A percentile compares a stretch with the other conserved stretches of the same genome.
Conservation (phyloP, 2,113 vertebrate species). For the Hyla sarda region DNA sequence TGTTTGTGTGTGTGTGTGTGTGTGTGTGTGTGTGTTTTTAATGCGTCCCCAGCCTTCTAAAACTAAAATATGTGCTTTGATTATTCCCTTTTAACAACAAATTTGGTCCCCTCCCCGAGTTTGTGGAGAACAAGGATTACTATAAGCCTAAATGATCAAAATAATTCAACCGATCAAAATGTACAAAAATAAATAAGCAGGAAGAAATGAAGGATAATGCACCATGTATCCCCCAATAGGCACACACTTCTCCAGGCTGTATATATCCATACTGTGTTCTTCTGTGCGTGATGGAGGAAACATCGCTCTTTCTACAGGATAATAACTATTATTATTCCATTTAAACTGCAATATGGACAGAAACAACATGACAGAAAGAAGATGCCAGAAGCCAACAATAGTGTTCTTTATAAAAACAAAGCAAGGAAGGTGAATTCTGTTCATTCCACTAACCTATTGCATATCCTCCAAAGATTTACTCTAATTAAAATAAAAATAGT, state of each 20-base stretch:
- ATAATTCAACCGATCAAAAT: not conserved
- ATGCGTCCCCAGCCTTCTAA: too few species aligned
- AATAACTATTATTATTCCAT: not conserved
- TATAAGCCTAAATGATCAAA: not conserved
- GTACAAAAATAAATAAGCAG: not conserved
- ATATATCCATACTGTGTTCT: not conserved
- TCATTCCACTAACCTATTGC: not conserved
- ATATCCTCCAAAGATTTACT: not conserved
- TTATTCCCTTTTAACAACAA: too few species aligned
- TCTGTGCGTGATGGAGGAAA: not conserved
- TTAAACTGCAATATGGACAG: not conserved
- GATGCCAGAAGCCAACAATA: conserved; percentile 24
- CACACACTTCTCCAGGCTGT: too few species aligned
- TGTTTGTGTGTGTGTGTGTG: too few species aligned
- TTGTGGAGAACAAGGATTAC: not conserved
- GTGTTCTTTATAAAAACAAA: not conserved
- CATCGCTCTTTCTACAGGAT: not conserved
- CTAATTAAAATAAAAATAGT: conserved; percentile 1
- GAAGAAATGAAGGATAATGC: too few species aligned
- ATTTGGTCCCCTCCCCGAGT: not conserved
- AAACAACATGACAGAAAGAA: not conserved
- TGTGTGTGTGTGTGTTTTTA: too few species aligned
- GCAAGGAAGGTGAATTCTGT: not conserved
- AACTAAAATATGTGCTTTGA: too few species aligned
- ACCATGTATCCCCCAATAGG: too few species aligned